phyloP scores from a whole-genome alignment of 1,140 invertebrate genomes.

The Sweltsa coloradensis region DNA sequence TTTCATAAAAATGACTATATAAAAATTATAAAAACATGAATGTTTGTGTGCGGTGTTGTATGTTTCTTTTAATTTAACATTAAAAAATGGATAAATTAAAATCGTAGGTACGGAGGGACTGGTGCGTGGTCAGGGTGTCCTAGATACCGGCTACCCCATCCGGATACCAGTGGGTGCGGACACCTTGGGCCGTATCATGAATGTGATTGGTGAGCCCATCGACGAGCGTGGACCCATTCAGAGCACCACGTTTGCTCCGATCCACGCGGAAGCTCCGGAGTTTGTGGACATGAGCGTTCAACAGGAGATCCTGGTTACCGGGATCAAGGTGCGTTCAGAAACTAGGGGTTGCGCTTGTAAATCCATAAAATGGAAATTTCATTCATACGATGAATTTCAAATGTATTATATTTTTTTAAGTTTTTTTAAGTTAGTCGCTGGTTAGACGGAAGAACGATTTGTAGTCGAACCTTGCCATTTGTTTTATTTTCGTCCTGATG shows the following conservation, averaged over 20 bases:
- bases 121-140: conserved; percentile 56
- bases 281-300: conserved; percentile 57
- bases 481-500: too few species aligned
- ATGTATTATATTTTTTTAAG: too few species aligned
- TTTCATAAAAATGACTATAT: conserved; percentile 15
- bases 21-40: too few species aligned
- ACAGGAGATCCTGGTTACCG: conserved; percentile 53
- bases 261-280: conserved; percentile 52
- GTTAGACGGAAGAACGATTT: too few species aligned
- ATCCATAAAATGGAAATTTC: too few species aligned
- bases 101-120: conserved; percentile 57
- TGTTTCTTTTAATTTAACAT: neutral
- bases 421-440: too few species aligned
- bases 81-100: neutral
- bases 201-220: conserved; percentile 69
- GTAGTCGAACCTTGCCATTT: too few species aligned
- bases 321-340: conserved; percentile 45
- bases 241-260: conserved; percentile 40
- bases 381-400: too few species aligned
- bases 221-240: conserved; percentile 52
- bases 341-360: too few species aligned
- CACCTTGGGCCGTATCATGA: conserved; percentile 73
- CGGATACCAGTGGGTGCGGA: conserved; percentile 69
- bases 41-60: too few species aligned
- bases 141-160: conserved; percentile 65